Evolutionary conservation across 2,888 invertebrate genomes (phyloP).

Genomic region (Trissonchulus latispiculum): DNA sequence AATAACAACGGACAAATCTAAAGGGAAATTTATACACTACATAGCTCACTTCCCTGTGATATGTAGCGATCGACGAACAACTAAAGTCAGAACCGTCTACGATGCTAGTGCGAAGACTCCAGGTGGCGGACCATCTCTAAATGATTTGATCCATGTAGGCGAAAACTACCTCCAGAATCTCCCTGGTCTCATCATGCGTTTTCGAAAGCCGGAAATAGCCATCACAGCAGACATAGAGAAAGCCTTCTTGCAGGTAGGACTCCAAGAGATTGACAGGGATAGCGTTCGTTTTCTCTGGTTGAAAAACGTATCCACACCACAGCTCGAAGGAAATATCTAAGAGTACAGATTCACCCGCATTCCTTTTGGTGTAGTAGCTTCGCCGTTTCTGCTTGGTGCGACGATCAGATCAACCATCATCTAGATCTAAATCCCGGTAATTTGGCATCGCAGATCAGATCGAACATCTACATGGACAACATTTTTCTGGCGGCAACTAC

Average conservation of each 20-base stretch:
- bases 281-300: not conserved
- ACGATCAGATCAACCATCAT: slow-evolving; percentile 24
- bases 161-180: not conserved
- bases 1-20: not conserved
- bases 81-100: not conserved
- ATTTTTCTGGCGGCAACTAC: not conserved
- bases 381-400: slow-evolving; percentile 27
- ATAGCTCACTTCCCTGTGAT: not conserved
- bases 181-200: not conserved
- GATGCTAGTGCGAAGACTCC: not conserved
- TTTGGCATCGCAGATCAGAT: not conserved
- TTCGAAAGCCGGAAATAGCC: not conserved
- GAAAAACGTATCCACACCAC: not conserved
- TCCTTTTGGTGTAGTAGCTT: slow-evolving; percentile 27
- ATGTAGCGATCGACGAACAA: not conserved
- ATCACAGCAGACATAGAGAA: slow-evolving; percentile 28
- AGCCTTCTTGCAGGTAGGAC: slow-evolving; percentile 29
- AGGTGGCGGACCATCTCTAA: not conserved
- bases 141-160: not conserved
- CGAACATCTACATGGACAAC: not conserved
- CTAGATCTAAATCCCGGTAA: not conserved
- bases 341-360: slow-evolving; percentile 27
- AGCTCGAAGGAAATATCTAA: slow-evolving; percentile 24
- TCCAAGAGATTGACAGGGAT: slow-evolving; percentile 26
- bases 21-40: not conserved